Percentiles rank a stretch among this genome's conserved stretches.
These are phyloP conservation scores for Ciconia nigra DNA, from an alignment of 2,797 vertebrate species.

Conservation along the genomic window DNA sequence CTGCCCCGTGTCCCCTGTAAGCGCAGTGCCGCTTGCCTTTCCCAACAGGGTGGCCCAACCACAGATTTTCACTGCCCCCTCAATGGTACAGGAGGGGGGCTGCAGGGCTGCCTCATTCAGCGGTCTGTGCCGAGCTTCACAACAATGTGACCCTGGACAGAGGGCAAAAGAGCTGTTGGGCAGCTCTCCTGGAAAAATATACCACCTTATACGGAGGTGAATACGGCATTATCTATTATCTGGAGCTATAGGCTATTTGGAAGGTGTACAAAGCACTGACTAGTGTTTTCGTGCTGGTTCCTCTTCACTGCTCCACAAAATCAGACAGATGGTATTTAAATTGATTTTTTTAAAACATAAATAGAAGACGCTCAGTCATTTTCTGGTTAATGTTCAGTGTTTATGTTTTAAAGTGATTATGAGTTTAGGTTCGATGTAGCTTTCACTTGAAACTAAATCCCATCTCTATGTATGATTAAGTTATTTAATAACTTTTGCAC, in stretches of 20 bases:
- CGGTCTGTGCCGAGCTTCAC: background rate
- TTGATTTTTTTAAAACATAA: background rate
- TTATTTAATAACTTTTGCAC: background rate
- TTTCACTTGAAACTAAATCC: background rate
- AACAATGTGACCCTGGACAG: no score
- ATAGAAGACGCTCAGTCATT: background rate
- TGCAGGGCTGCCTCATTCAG: background rate
- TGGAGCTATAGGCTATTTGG: background rate
- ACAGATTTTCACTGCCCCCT: background rate
- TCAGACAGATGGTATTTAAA: slow-evolving; percentile 13
- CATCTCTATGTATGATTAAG: background rate
- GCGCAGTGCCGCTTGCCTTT: background rate
- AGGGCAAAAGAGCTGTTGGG: background rate
- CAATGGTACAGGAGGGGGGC: background rate
- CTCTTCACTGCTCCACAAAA: background rate
- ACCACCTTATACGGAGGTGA: background rate
- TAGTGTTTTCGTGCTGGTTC: background rate
- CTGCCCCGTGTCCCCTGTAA: background rate
- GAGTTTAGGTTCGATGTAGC: background rate
- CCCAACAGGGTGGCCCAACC: background rate
- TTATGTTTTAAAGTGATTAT: background rate
- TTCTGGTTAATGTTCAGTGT: background rate
- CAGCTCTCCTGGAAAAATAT: background rate
- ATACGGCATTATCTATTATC: background rate
- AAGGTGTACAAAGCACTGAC: background rate